A percentile compares a stretch with the other conserved stretches of the same genome.
phyloP scores from a whole-genome alignment of 2,113 vertebrate species.

The Scolopax mira region DNA sequence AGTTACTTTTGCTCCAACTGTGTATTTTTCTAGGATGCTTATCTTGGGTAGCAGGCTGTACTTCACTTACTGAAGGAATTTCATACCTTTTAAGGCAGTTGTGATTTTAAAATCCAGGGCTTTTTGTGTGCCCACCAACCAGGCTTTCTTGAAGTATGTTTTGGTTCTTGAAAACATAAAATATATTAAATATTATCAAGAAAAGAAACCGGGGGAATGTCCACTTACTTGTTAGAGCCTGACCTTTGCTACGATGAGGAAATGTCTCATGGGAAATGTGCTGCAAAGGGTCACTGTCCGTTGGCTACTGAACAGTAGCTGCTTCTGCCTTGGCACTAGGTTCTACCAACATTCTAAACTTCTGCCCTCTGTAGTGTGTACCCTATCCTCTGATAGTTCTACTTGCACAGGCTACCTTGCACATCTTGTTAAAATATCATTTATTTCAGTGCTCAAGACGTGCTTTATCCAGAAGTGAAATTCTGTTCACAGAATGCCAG shows the following conservation, averaged over 20 bases:
- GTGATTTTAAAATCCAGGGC: background rate
- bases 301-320: background rate
- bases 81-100: background rate
- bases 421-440: background rate
- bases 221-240: background rate
- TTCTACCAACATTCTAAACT: background rate
- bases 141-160: background rate
- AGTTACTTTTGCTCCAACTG: background rate
- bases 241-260: background rate
- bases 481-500: background rate
- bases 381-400: background rate
- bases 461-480: background rate
- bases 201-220: background rate
- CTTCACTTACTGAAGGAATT: background rate
- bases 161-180: background rate
- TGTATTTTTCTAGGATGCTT: background rate
- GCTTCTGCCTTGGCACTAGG: background rate
- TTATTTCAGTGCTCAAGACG: background rate
- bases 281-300: background rate
- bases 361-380: background rate
- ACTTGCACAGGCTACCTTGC: background rate
- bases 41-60: background rate
- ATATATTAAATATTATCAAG: background rate
- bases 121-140: accelerated
- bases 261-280: background rate